A percentile compares a stretch with the other conserved stretches of the same genome.
phyloP scores from a whole-genome alignment of 2,113 vertebrate species.

The Zosterops japonicus region DNA sequence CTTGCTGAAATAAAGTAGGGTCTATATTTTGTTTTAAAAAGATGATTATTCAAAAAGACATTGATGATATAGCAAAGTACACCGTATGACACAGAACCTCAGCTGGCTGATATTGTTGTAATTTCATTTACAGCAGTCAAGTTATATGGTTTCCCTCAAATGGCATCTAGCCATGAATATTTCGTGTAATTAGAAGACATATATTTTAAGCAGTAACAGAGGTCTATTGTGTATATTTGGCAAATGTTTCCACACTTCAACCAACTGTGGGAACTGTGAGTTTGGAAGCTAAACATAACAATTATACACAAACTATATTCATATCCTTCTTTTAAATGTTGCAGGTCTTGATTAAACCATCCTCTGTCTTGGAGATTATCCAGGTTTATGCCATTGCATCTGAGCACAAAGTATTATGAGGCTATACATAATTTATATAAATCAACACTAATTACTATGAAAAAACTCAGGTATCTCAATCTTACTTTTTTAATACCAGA shows the following conservation, averaged over 20 bases:
- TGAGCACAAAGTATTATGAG: not conserved
- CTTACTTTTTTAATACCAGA: not conserved
- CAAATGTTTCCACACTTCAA: not conserved
- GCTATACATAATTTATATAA: not conserved
- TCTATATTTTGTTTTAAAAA: not conserved
- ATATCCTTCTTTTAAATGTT: not conserved
- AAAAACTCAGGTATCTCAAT: constrained; percentile 3
- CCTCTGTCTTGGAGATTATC: not conserved
- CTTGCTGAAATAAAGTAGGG: not conserved
- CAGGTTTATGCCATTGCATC: not conserved
- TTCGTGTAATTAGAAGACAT: not conserved
- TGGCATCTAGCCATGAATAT: not conserved
- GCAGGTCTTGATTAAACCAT: not conserved
- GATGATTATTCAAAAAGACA: constrained; percentile 24
- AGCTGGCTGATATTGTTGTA: not conserved
- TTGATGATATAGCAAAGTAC: constrained; percentile 23
- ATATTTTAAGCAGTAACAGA: constrained; percentile 15
- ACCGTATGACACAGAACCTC: not conserved
- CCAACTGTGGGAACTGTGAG: not conserved
- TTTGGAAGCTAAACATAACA: not conserved
- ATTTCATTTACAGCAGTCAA: constrained; percentile 2
- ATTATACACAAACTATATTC: not conserved
- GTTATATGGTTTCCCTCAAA: not conserved
- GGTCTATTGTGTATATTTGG: not conserved
- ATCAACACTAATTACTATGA: constrained; percentile 2